Percentiles rank a stretch among this genome's conserved stretches.
These are phyloP conservation scores for Elaphurus davidianus DNA, from an alignment of 2,113 vertebrate genomes.

Conservation along the genomic window DNA sequence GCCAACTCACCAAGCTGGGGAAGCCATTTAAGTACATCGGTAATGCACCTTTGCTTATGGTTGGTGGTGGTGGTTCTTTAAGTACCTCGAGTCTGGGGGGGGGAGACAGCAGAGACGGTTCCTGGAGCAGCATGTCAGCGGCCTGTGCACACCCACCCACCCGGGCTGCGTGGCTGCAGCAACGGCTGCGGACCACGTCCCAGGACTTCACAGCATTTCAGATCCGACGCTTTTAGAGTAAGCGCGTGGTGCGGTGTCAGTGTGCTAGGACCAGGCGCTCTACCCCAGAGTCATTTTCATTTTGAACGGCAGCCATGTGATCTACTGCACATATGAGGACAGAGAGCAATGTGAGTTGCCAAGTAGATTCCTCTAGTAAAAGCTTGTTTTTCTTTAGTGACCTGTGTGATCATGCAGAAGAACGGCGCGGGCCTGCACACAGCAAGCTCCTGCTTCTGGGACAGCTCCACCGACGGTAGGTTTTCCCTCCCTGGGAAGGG, in stretches of 20 bases:
- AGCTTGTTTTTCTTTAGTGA: constrained; percentile 80
- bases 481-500: not conserved
- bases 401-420: constrained; percentile 97
- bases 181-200: rapidly evolving
- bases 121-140: not conserved
- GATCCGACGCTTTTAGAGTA: not conserved
- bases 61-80: not conserved
- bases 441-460: constrained; percentile 96
- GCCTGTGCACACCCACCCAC: rapidly evolving
- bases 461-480: constrained; percentile 95
- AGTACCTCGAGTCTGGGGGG: not conserved
- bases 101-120: not conserved
- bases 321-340: not conserved
- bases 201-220: not conserved
- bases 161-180: not conserved
- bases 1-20: constrained; percentile 94
- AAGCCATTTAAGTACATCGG: constrained; percentile 98
- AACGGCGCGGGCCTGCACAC: constrained; percentile 95
- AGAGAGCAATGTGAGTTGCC: not conserved
- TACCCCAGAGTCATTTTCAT: rapidly evolving
- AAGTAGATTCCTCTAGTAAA: constrained; percentile 19
- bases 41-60: constrained; percentile 67
- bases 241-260: rapidly evolving
- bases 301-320: not conserved
- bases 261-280: not conserved